Evolutionary conservation across 2,888 invertebrate species (phyloP).

Genomic region (Polydrusus pterygomalis): DNA sequence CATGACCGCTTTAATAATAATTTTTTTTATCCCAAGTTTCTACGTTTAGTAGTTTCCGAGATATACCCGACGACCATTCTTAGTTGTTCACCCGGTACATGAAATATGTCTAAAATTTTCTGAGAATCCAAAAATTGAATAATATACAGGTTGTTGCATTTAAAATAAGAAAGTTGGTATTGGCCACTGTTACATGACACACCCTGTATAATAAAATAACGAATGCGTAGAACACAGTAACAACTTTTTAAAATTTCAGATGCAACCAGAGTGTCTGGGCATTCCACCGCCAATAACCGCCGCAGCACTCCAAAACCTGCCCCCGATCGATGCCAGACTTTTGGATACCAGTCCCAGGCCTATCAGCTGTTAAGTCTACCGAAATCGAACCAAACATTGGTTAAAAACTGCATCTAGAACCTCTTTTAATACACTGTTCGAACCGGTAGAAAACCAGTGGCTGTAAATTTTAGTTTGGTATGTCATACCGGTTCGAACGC

Average conservation of each 20-base stretch:
- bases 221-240: neutral
- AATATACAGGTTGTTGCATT: too few relatives aligned
- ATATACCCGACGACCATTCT: too few relatives aligned
- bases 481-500: slow-evolving; percentile 1
- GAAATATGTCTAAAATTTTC: too few relatives aligned
- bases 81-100: too few relatives aligned
- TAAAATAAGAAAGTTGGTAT: too few relatives aligned
- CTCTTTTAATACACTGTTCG: neutral
- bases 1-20: too few relatives aligned
- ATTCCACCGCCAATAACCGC: slow-evolving; percentile 67
- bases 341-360: slow-evolving; percentile 56
- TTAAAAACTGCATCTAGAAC: neutral
- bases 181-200: too few relatives aligned
- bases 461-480: neutral
- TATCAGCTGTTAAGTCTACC: slow-evolving; percentile 48
- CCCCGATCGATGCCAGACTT: slow-evolving; percentile 68
- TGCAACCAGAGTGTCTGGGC: slow-evolving; percentile 68
- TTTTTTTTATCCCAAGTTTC: too few relatives aligned
- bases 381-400: too few relatives aligned
- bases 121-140: too few relatives aligned
- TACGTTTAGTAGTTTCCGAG: too few relatives aligned
- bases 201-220: too few relatives aligned
- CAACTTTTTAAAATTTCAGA: slow-evolving; percentile 62
- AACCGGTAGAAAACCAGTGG: slow-evolving; percentile 13
- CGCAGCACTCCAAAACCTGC: slow-evolving; percentile 60